Base-by-base conservation (phyloP, 2,888 invertebrate species). In the Belgica antarctica region DNA sequence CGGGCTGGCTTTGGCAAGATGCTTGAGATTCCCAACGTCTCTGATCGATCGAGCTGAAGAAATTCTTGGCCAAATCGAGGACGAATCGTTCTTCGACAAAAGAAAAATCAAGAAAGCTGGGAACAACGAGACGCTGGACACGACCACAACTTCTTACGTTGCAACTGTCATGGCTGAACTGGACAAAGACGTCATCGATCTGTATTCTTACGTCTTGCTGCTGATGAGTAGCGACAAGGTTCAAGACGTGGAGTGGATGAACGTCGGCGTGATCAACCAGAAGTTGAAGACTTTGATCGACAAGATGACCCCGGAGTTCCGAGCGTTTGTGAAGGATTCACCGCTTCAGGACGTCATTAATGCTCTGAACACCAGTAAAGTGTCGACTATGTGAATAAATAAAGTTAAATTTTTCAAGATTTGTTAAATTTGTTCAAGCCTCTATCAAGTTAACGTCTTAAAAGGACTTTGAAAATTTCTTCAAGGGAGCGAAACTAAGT, bases 51-150 rank as follows among this genome's bases (percentile, higher is more conserved):
- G 72, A 62, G 73, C 73, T 22, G 70, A 71, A 47, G 71, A 73
- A 68, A 27, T 73, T 19, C 36, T 73, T 19, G 46, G 47, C 41
- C 19, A 68, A 24, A 27, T 72, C 41, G 7, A 34, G 1, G 63
- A 68, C 3, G 65, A 80, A 79, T 34, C 68, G n/a, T 19, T 52
- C 24, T 61, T 70, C 1, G 25, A 22, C 1, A 61, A 59, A n/a
- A 24, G 7, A 27, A 36, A 31, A 22, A 4, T 17, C 15, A 22
- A 19, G 2, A 63, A 31, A 63, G 25, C 8, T 59, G 24, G 34
- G 12, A 59, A 24, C 19, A 22, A 59, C 15, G 8, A 62, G 17
- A 28, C 12, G 34, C 25, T 15, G 62, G 15, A 8, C 17, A 19
- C 25, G 17, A 27, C n/a, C 24, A 1, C 62, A 62, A 31, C n/a